A percentile compares a stretch with the other conserved stretches of the same genome.
These are phyloP conservation scores for Brachypodius melanocephalos DNA, from an alignment of 2,113 vertebrate genomes.

Conservation along the genomic window DNA sequence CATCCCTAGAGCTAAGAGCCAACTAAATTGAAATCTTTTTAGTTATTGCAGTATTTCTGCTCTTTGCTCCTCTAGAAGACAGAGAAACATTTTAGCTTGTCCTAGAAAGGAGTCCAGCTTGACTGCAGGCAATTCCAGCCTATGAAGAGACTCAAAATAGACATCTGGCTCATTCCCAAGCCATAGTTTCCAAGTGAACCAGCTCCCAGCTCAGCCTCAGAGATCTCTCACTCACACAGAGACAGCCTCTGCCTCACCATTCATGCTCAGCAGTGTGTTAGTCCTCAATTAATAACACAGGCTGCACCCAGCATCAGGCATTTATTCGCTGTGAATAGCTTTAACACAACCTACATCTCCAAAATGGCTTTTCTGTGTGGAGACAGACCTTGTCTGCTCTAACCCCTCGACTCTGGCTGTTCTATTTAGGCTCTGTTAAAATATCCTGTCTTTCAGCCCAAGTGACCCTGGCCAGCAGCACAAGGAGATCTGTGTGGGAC, in stretches of 20 bases:
- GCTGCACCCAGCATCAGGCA: neutral
- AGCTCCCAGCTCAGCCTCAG: neutral
- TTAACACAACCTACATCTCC: neutral
- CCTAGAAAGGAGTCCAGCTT: neutral
- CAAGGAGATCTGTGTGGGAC: neutral
- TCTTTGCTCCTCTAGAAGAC: neutral
- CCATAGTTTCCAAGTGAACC: conserved; percentile 45
- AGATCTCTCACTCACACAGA: neutral
- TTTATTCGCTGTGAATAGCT: neutral
- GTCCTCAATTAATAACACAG: neutral
- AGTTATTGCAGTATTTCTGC: neutral
- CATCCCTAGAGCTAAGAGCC: neutral
- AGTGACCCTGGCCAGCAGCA: neutral
- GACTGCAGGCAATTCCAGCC: neutral
- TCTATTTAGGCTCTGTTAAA: neutral
- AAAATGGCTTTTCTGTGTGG: neutral
- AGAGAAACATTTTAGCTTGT: neutral
- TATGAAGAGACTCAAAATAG: conserved; percentile 20
- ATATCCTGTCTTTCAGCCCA: neutral
- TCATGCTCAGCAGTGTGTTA: neutral
- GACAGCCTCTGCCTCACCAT: neutral
- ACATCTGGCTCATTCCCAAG: conserved; percentile 1
- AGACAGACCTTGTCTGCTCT: neutral
- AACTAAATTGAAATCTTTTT: neutral
- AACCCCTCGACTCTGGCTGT: neutral